Evolutionary conservation across 2,888 invertebrate species (phyloP).

Genomic region (Nomada ferruginata): DNA sequence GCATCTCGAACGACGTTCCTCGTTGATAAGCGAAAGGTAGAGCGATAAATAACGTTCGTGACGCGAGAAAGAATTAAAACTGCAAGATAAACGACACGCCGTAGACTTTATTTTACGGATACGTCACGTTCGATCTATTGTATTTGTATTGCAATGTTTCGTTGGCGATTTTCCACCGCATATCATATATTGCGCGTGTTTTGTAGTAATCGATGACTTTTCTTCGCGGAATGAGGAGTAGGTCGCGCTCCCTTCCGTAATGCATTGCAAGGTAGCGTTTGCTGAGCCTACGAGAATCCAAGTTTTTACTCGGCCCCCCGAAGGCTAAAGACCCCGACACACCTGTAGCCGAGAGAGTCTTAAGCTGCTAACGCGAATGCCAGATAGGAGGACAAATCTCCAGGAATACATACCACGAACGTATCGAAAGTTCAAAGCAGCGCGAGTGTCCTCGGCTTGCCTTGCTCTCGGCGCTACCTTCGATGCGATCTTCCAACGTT

Average conservation of each 20-base stretch:
- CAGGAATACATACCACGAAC: slow-evolving; percentile 63
- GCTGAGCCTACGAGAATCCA: slow-evolving; percentile 26
- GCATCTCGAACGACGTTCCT: slow-evolving; percentile 35
- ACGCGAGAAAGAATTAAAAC: slow-evolving; percentile 44
- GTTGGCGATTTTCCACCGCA: background rate
- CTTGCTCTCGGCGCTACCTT: slow-evolving; percentile 28
- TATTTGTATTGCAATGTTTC: slow-evolving; percentile 3
- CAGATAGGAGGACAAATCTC: slow-evolving; percentile 72
- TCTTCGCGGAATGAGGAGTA: slow-evolving; percentile 28
- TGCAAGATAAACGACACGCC: slow-evolving; percentile 50
- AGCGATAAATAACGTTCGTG: slow-evolving; percentile 48
- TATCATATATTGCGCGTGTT: background rate
- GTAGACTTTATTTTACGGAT: slow-evolving; percentile 53
- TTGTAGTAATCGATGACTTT: slow-evolving; percentile 9
- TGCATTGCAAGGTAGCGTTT: slow-evolving; percentile 3
- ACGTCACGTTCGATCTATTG: slow-evolving; percentile 56
- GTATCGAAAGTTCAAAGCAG: slow-evolving; percentile 74
- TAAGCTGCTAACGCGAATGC: slow-evolving; percentile 62
- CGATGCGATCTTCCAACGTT: slow-evolving; percentile 5
- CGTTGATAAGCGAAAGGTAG: slow-evolving; percentile 53
- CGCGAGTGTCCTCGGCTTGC: slow-evolving; percentile 51
- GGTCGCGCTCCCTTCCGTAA: slow-evolving; percentile 42
- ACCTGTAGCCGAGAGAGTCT: slow-evolving; percentile 68
- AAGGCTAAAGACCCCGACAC: slow-evolving; percentile 78
- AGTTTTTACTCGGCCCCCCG: slow-evolving; percentile 52